phyloP scores from a whole-genome alignment of 1,140 invertebrate species.

The Pteromalus puparum region DNA sequence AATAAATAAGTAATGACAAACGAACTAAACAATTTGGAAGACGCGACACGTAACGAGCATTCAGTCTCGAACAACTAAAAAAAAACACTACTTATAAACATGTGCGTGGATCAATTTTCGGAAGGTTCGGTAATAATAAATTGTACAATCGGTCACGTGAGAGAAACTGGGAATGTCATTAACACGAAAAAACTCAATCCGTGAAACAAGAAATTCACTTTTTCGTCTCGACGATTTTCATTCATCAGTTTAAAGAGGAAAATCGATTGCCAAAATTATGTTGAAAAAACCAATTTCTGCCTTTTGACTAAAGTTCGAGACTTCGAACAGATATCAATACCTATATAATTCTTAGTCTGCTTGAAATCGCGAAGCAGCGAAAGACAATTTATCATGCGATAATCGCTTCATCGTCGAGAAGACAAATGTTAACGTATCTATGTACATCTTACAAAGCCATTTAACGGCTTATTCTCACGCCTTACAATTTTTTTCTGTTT shows the following conservation, averaged over 20 bases:
- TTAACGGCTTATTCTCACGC: slow-evolving; percentile 42
- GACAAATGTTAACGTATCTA: slow-evolving; percentile 53
- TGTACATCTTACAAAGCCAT: slow-evolving; percentile 47
- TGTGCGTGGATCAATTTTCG: slow-evolving; percentile 48
- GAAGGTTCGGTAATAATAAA: slow-evolving; percentile 49
- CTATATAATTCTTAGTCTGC: slow-evolving; percentile 42
- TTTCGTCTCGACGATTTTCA: slow-evolving; percentile 44
- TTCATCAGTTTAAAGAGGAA: neutral
- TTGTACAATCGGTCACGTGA: slow-evolving; percentile 46
- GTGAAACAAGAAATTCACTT: slow-evolving; percentile 40
- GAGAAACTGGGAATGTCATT: slow-evolving; percentile 44
- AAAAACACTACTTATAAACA: slow-evolving; percentile 48
- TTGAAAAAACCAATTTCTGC: slow-evolving; percentile 5
- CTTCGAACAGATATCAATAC: slow-evolving; percentile 38
- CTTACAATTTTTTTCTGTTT: slow-evolving; percentile 54
- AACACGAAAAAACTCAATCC: slow-evolving; percentile 44
- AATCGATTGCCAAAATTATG: slow-evolving; percentile 37
- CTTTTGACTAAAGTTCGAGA: neutral
- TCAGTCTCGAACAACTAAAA: slow-evolving; percentile 46
- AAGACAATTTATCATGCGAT: slow-evolving; percentile 46
- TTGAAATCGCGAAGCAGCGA: slow-evolving; percentile 48
- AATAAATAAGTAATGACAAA: slow-evolving; percentile 45
- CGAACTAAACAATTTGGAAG: slow-evolving; percentile 58
- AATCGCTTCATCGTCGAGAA: slow-evolving; percentile 45
- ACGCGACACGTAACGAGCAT: slow-evolving; percentile 58